Evolutionary conservation across 1,140 invertebrate species (phyloP).

Genomic region (Achatina immaculata): DNA sequence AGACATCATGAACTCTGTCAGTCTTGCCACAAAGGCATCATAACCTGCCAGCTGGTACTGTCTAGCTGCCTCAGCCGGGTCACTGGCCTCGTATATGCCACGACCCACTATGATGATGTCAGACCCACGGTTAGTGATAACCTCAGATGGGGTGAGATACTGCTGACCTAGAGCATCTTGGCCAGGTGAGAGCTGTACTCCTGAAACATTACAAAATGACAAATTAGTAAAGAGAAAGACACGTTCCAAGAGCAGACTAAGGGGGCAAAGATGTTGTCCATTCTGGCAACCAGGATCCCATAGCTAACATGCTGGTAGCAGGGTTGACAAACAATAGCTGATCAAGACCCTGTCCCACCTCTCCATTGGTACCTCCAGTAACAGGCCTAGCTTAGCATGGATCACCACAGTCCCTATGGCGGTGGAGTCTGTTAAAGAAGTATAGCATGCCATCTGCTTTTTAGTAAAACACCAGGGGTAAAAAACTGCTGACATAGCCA

Average conservation of each 20-base stretch:
- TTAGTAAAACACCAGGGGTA: no score
- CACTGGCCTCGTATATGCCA: slow-evolving; percentile 82
- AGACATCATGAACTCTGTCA: slow-evolving; percentile 20
- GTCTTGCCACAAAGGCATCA: slow-evolving; percentile 77
- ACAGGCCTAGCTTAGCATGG: no score
- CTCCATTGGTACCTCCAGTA: no score
- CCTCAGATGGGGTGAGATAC: slow-evolving; percentile 86
- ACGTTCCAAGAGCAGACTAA: not conserved
- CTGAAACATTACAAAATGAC: slow-evolving; percentile 62
- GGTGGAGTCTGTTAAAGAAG: no score
- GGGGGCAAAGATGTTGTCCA: no score
- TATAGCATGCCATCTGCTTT: no score
- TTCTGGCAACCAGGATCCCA: no score
- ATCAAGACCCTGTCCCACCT: no score
- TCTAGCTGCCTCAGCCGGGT: slow-evolving; percentile 78
- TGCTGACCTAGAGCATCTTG: slow-evolving; percentile 78
- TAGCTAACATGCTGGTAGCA: no score
- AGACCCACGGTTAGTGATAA: slow-evolving; percentile 84
- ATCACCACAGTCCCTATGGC: no score
- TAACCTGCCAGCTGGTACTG: slow-evolving; percentile 83
- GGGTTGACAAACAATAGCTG: no score
- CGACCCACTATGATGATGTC: slow-evolving; percentile 95
- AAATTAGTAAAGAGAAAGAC: not conserved
- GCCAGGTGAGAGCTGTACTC: slow-evolving; percentile 78
- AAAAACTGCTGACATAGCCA: no score